phyloP scores from a whole-genome alignment of 2,888 invertebrate species.

The Eutolmus rufibarbis region DNA sequence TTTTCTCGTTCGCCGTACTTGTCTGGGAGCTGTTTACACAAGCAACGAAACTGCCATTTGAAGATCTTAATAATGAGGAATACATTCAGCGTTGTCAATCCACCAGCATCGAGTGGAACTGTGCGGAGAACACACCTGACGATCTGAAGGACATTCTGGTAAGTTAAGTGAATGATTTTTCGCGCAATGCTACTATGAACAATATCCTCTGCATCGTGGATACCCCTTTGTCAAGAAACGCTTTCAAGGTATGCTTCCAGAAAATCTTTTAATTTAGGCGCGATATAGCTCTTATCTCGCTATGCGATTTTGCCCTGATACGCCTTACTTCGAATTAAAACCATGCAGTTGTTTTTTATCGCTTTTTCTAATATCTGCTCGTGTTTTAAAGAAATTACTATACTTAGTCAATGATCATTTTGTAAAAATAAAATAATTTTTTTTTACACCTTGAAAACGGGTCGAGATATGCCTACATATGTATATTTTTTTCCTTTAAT shows the following conservation, averaged over 20 bases:
- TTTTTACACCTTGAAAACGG: no score
- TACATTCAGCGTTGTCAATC: slow-evolving; percentile 57
- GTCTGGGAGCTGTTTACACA: slow-evolving; percentile 89
- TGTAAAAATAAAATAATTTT: no score
- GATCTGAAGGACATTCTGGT: slow-evolving; percentile 69
- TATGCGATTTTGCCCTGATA: not conserved
- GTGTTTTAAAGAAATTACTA: no score
- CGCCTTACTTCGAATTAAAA: not conserved
- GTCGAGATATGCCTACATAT: no score
- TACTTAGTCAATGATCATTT: no score
- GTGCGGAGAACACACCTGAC: slow-evolving; percentile 71
- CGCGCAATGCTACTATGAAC: not conserved
- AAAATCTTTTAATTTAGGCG: not conserved
- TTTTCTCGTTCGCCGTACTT: slow-evolving; percentile 88
- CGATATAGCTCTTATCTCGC: not conserved
- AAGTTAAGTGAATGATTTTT: slow-evolving; percentile 56
- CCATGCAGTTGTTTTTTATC: no score
- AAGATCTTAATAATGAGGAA: slow-evolving; percentile 60
- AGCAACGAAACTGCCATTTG: slow-evolving; percentile 78
- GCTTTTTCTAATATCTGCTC: no score
- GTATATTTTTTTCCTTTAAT: no score
- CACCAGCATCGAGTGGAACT: slow-evolving; percentile 73
- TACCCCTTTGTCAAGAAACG: not conserved
- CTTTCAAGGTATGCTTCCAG: not conserved
- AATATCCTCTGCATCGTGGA: not conserved